Conservation (phyloP, 2,888 invertebrate species). For the Lepidonotus clava region DNA sequence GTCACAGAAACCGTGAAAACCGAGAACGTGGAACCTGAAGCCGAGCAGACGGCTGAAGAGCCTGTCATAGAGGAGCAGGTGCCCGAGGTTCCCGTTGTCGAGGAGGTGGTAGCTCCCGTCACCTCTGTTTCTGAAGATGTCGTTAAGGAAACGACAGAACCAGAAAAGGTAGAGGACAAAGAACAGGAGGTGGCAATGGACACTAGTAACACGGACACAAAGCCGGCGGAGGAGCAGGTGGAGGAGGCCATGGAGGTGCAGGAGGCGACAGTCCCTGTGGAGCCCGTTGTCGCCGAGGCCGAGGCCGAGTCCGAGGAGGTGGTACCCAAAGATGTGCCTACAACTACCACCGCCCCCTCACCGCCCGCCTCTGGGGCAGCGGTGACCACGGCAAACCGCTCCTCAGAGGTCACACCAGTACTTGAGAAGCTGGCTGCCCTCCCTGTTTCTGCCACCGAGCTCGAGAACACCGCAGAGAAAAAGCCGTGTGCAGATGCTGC, state of each 20-base stretch:
- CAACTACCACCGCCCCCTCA: background rate
- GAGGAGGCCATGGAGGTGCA: background rate
- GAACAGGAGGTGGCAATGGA: background rate
- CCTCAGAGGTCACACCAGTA: conserved; percentile 18
- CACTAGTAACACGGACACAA: background rate
- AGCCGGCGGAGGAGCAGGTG: background rate
- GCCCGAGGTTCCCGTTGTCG: background rate
- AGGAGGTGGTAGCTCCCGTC: background rate
- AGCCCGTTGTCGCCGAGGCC: background rate
- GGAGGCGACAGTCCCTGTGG: background rate
- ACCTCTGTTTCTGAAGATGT: background rate
- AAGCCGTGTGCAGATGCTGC: background rate
- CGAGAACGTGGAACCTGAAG: background rate
- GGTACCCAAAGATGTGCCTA: background rate
- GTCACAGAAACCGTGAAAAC: too few relatives aligned
- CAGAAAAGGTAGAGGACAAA: background rate
- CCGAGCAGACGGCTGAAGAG: background rate
- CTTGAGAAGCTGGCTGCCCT: conserved; percentile 32
- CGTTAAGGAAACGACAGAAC: too few relatives aligned
- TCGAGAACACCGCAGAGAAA: background rate
- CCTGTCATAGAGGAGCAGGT: background rate
- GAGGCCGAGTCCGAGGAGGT: background rate
- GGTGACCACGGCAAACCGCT: background rate
- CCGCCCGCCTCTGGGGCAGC: background rate
- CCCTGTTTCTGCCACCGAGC: background rate